A percentile compares a stretch with the other conserved stretches of the same genome.
Conservation (phyloP, 2,113 vertebrate species). For the Neotragus pygmaeus region DNA sequence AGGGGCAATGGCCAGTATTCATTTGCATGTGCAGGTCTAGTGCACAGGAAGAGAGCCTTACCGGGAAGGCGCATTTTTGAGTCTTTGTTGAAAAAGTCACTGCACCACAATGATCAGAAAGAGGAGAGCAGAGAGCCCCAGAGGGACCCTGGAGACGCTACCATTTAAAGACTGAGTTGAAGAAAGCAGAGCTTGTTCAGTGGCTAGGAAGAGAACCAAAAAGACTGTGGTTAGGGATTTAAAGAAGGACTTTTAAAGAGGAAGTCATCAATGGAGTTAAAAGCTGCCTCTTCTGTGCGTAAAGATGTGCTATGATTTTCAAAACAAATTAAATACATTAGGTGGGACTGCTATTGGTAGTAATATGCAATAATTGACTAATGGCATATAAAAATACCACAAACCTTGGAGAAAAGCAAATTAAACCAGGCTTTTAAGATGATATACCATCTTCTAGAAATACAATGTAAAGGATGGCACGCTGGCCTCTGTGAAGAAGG, state of each 20-base stretch:
- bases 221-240: constrained; percentile 66
- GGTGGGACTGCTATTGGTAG: constrained; percentile 47
- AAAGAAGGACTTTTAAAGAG: constrained; percentile 61
- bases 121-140: constrained; percentile 21
- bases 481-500: background rate
- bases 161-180: constrained; percentile 32
- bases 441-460: constrained; percentile 50
- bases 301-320: constrained; percentile 66
- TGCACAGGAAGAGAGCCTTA: background rate
- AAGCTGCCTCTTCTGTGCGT: constrained; percentile 53
- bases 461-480: constrained; percentile 17
- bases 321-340: constrained; percentile 74
- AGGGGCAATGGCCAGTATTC: background rate
- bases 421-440: constrained; percentile 66
- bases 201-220: constrained; percentile 56
- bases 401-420: constrained; percentile 64
- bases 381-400: constrained; percentile 73
- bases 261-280: constrained; percentile 67
- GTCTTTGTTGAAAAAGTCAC: constrained; percentile 18
- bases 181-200: constrained; percentile 55
- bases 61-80: background rate
- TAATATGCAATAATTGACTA: constrained; percentile 56
- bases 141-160: background rate
- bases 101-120: background rate
- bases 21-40: background rate